These are phyloP conservation scores for Reinhardtius hippoglossoides DNA, from an alignment of 2,113 vertebrate species.

Conservation along the genomic window DNA sequence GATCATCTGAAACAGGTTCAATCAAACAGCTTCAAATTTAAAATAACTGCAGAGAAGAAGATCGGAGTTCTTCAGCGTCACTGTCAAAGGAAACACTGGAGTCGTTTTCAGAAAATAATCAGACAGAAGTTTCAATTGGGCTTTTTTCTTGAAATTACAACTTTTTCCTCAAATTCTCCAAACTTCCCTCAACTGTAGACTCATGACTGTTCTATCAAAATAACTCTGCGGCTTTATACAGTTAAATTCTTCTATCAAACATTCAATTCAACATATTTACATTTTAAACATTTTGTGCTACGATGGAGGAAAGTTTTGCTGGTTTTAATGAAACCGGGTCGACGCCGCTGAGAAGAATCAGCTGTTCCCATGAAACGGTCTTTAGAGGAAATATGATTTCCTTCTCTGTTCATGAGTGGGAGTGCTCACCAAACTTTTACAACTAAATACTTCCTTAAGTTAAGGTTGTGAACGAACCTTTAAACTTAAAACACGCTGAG, in stretches of 20 bases:
- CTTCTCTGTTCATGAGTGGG: too few relatives aligned
- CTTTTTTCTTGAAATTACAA: neutral
- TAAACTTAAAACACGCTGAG: too few relatives aligned
- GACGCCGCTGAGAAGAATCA: too few relatives aligned
- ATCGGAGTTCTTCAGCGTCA: too few relatives aligned
- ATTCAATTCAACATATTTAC: slow-evolving; percentile 46
- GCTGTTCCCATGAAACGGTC: too few relatives aligned
- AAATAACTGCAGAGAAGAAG: neutral
- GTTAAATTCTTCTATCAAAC: slow-evolving; percentile 47
- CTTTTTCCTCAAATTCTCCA: neutral
- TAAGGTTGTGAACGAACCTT: too few relatives aligned
- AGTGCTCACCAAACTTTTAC: too few relatives aligned
- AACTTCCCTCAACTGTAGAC: neutral
- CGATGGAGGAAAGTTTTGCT: too few relatives aligned
- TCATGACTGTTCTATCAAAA: slow-evolving; percentile 43
- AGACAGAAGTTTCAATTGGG: neutral
- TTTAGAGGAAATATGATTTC: too few relatives aligned
- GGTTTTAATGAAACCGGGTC: too few relatives aligned
- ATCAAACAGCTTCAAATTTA: neutral
- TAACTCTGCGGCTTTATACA: slow-evolving; percentile 59
- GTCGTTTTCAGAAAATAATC: neutral
- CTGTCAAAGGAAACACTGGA: too few relatives aligned
- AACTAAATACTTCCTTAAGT: too few relatives aligned
- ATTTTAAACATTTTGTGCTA: neutral
- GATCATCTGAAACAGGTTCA: neutral